These are phyloP conservation scores for Dynastes tityus DNA, from an alignment of 2,888 invertebrate species.

Conservation along the genomic window DNA sequence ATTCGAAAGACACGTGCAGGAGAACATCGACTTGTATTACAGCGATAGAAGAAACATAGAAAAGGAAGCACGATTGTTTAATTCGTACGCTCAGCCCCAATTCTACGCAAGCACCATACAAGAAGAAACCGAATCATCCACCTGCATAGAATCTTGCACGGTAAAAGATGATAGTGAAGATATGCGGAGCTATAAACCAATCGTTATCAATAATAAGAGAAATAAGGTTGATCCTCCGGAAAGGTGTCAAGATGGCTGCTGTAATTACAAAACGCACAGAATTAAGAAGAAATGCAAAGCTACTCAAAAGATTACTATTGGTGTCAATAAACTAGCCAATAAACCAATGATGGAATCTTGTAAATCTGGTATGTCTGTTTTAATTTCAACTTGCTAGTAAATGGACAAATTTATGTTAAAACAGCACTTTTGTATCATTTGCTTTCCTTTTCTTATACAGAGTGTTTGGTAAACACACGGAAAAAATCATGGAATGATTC, in stretches of 20 bases:
- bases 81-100: slow-evolving; percentile 1
- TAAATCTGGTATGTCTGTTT: slow-evolving; percentile 13
- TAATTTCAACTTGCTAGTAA: no score
- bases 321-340: not conserved
- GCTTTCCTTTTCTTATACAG: no score
- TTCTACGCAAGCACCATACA: slow-evolving; percentile 31
- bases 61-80: slow-evolving; percentile 43
- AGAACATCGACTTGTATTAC: slow-evolving; percentile 46
- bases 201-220: not conserved
- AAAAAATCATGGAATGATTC: no score
- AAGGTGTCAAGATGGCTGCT: not conserved
- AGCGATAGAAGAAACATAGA: slow-evolving; percentile 46
- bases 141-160: slow-evolving; percentile 17
- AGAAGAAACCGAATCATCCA: slow-evolving; percentile 43
- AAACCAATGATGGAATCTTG: not conserved
- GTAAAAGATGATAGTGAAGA: slow-evolving; percentile 9
- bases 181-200: not conserved
- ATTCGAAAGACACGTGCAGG: not conserved
- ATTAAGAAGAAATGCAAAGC: slow-evolving; percentile 20
- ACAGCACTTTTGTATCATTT: no score
- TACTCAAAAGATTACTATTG: slow-evolving; percentile 1
- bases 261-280: slow-evolving; percentile 1
- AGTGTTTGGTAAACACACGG: no score
- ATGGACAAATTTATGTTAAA: no score
- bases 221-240: not conserved